A percentile compares a stretch with the other conserved stretches of the same genome.
phyloP scores from a whole-genome alignment of 2,888 invertebrate species.

The Drosophila pseudotalamancana region DNA sequence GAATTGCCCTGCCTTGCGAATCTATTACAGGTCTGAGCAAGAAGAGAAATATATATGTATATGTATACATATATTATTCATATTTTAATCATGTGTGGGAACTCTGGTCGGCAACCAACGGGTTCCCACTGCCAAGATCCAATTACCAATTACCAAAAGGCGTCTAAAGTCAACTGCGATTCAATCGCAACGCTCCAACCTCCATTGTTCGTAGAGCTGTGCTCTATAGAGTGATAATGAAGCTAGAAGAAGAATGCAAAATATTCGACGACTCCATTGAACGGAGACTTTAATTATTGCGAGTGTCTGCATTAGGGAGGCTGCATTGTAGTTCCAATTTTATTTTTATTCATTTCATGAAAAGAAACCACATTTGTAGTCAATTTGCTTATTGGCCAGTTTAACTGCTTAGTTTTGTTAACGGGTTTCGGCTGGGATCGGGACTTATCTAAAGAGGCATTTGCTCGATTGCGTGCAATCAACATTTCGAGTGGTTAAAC shows the following conservation, averaged over 20 bases:
- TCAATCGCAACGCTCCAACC: conserved; percentile 24
- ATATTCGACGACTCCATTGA: too few species aligned
- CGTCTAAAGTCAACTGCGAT: conserved; percentile 33
- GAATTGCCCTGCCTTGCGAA: conserved; percentile 39
- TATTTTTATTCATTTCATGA: too few species aligned
- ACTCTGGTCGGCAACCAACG: conserved; percentile 44
- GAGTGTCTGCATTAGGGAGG: too few species aligned
- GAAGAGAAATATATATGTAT: background rate
- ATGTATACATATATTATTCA: conserved; percentile 6
- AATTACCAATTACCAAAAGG: conserved; percentile 53
- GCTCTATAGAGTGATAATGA: background rate
- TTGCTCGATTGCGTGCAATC: conserved; percentile 44
- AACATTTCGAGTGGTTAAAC: conserved; percentile 45
- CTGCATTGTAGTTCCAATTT: too few species aligned
- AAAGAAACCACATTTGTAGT: background rate
- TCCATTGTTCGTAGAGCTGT: conserved; percentile 24
- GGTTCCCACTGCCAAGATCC: conserved; percentile 58
- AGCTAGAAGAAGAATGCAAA: too few species aligned
- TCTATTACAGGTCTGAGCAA: conserved; percentile 21
- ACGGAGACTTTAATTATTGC: too few species aligned
- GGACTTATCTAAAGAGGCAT: background rate
- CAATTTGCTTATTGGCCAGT: conserved; percentile 29
- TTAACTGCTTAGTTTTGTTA: conserved; percentile 1
- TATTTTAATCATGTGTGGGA: conserved; percentile 72
- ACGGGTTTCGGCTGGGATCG: background rate